Base-by-base conservation (phyloP, 2,797 vertebrate genomes). In the Molossus alvarezi region DNA sequence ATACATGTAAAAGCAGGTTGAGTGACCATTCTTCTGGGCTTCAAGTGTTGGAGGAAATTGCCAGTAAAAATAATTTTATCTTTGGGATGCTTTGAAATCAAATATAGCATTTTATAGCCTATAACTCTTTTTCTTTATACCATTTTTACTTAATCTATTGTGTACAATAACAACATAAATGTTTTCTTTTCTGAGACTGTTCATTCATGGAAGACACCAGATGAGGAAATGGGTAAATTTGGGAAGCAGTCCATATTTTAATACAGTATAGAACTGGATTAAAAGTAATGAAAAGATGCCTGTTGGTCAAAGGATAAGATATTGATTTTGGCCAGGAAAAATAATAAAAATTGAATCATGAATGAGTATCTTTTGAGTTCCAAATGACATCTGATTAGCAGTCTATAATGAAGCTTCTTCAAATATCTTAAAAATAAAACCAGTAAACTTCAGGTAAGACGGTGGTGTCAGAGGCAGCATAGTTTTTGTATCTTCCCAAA, bases 31-130 rank as follows among this genome's bases (percentile, higher is more conserved):
- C 2, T 76, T 71, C 45, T 27, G 29, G 17, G 45, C 85, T 87
- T 79, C 57, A 55, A 53, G 18, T 20, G 12, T 51, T 79, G 79
- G 23, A 58, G 21, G 57, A 41, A 57, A 71, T 86, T 93, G 37
- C 9, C 2, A 45, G 29, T 77, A 80, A 75, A 91, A 79, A 69
- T 88, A 3, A 60, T 79, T 86, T 69, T 8, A 41, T 9, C 29
- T 90, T 58, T 93, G 65, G 72, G 27, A 83, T 95, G 13, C 55
- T 95, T 57, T 88, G 60, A 93, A 95, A 71, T 91, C 3, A 82
- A 67, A 93, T 41, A 45, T 60, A 37, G 0, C 9, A 58, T 81
- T 95, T 93, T 93, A 57, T 85, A 73, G 64, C 12, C 18, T 69
- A 10, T 53, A 20, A 21, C 15, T 83, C 27, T 25, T 71, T 92